Evolutionary conservation across 2,797 vertebrate species (phyloP).

Genomic region (Labroides dimidiatus): DNA sequence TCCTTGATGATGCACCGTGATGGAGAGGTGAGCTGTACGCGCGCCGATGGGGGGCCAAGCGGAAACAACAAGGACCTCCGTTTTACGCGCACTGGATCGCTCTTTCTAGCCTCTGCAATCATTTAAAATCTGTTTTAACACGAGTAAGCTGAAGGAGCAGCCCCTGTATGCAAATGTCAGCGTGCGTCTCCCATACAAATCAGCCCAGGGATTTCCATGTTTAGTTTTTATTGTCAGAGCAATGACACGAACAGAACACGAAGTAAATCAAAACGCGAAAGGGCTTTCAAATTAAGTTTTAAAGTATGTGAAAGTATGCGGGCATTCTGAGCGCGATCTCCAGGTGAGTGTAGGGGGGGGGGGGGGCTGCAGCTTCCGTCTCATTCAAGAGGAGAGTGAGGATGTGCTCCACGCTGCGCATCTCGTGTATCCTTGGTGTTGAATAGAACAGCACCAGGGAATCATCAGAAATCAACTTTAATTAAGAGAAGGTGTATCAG

Average conservation of each 20-base stretch:
- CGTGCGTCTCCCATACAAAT: conserved; percentile 51
- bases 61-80: conserved; percentile 27
- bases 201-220: conserved; percentile 32
- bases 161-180: neutral
- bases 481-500: neutral
- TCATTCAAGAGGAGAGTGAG: conserved; percentile 21
- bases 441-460: neutral
- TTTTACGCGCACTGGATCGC: conserved; percentile 42
- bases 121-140: conserved; percentile 12
- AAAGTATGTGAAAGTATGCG: conserved; percentile 2
- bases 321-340: neutral
- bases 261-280: neutral
- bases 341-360: conserved; percentile 3
- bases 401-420: conserved; percentile 28
- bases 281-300: conserved; percentile 1
- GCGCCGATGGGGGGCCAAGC: conserved; percentile 40
- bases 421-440: conserved; percentile 14
- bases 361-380: conserved; percentile 27
- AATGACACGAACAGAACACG: neutral
- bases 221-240: conserved; percentile 12
- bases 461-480: neutral
- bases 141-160: conserved; percentile 11
- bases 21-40: conserved; percentile 71
- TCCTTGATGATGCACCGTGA: conserved; percentile 76
- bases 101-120: conserved; percentile 1